phyloP scores from a whole-genome alignment of 1,140 invertebrate genomes.

The Prorops nasuta region DNA sequence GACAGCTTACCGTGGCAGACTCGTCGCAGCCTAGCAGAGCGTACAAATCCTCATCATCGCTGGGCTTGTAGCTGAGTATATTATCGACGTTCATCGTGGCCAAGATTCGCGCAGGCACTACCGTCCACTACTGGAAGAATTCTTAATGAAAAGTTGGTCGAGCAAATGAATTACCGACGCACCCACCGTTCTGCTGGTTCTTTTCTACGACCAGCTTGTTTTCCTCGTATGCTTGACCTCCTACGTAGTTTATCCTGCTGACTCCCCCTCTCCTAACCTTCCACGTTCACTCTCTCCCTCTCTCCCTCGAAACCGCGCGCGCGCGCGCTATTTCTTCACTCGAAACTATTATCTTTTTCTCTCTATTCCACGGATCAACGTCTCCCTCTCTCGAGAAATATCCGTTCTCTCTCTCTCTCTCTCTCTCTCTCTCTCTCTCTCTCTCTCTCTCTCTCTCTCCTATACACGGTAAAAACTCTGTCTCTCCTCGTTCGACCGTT shows the following conservation, averaged over 20 bases:
- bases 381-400: background rate
- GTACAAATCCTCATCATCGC: conserved; percentile 82
- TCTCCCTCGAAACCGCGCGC: no score
- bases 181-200: no score
- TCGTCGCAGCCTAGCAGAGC: conserved; percentile 84
- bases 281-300: background rate
- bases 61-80: conserved; percentile 75
- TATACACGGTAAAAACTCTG: background rate
- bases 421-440: background rate
- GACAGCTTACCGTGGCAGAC: conserved; percentile 77
- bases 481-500: background rate
- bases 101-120: background rate
- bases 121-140: no score
- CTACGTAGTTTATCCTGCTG: background rate
- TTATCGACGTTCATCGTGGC: conserved; percentile 74
- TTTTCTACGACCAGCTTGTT: no score
- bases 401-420: background rate
- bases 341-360: no score
- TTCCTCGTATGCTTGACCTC: no score
- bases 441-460: background rate
- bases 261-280: background rate
- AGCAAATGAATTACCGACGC: no score
- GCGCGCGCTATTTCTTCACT: no score
- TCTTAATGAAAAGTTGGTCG: no score
- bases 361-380: no score